Conservation (phyloP, 2,797 vertebrate species). For the Enteromius afrohamiltoni region DNA sequence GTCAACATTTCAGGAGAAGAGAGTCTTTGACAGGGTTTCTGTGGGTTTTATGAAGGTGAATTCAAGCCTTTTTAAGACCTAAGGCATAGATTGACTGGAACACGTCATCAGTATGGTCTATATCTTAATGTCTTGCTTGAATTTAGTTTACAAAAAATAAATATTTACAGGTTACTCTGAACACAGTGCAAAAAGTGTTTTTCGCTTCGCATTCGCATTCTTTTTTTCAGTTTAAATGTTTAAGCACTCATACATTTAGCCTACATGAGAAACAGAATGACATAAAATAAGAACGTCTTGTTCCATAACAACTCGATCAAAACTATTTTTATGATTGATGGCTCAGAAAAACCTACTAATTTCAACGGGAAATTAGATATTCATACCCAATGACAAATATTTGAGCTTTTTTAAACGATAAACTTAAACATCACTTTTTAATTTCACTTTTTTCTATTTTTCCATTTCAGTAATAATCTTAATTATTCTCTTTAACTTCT, state of each 20-base stretch:
- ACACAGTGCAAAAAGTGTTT: not conserved
- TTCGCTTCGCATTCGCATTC: not conserved
- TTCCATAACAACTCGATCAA: not conserved
- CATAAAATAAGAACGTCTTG: not conserved
- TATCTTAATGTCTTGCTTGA: not conserved
- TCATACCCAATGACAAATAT: not conserved
- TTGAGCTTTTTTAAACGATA: too few species aligned
- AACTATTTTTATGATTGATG: not conserved
- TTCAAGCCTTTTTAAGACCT: not conserved
- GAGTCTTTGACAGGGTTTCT: not conserved
- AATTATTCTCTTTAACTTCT: too few species aligned
- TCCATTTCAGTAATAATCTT: too few species aligned
- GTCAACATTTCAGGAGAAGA: conserved; percentile 47
- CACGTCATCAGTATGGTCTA: not conserved
- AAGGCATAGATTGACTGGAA: not conserved
- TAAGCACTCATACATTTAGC: not conserved
- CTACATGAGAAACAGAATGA: not conserved
- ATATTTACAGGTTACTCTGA: not conserved
- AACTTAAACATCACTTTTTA: too few species aligned
- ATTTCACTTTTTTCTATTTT: too few species aligned
- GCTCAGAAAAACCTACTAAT: not conserved
- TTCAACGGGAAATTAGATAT: not conserved
- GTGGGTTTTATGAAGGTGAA: not conserved
- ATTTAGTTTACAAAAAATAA: not conserved
- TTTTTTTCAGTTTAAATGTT: not conserved